Conservation (phyloP, 2,888 invertebrate species). For the Parelbella ahira region DNA sequence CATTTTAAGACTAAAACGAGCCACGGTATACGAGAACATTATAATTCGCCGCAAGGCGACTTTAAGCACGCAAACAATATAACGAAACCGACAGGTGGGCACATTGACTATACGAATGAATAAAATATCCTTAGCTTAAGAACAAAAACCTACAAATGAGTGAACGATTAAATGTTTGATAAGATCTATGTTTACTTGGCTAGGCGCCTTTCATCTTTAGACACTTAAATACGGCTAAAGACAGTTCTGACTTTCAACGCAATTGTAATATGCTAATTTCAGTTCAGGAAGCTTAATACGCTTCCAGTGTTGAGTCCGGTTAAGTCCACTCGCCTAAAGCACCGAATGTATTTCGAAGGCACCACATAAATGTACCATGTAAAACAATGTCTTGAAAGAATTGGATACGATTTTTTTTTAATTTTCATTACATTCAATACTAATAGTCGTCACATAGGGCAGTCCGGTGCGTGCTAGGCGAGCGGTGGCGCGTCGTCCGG, state of each 20-base stretch:
- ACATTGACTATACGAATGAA: constrained; percentile 65
- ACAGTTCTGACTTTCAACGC: constrained; percentile 7
- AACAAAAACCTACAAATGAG: constrained; percentile 40
- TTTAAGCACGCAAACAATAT: constrained; percentile 44
- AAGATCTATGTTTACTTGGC: constrained; percentile 39
- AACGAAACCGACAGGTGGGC: constrained; percentile 67
- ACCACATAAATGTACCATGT: too few species aligned
- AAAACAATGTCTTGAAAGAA: too few species aligned
- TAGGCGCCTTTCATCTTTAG: constrained; percentile 32
- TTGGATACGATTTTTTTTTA: too few species aligned
- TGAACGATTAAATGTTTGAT: constrained; percentile 37
- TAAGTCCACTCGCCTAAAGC: constrained; percentile 17
- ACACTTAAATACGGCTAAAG: not conserved
- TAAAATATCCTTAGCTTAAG: constrained; percentile 45
- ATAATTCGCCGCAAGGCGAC: constrained; percentile 38
- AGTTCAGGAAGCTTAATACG: constrained; percentile 32
- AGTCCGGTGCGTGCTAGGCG: too few species aligned
- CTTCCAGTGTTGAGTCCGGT: constrained; percentile 8
- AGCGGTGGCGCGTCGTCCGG: not conserved
- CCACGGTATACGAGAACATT: constrained; percentile 30
- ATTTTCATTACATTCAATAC: too few species aligned
- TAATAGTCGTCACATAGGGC: too few species aligned
- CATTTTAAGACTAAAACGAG: constrained; percentile 29
- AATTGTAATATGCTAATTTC: constrained; percentile 32
- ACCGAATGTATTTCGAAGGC: too few species aligned